Percentiles rank a stretch among this genome's conserved stretches.
Evolutionary conservation across 2,113 vertebrate species (phyloP).

Genomic region (Phaetusa simplex): DNA sequence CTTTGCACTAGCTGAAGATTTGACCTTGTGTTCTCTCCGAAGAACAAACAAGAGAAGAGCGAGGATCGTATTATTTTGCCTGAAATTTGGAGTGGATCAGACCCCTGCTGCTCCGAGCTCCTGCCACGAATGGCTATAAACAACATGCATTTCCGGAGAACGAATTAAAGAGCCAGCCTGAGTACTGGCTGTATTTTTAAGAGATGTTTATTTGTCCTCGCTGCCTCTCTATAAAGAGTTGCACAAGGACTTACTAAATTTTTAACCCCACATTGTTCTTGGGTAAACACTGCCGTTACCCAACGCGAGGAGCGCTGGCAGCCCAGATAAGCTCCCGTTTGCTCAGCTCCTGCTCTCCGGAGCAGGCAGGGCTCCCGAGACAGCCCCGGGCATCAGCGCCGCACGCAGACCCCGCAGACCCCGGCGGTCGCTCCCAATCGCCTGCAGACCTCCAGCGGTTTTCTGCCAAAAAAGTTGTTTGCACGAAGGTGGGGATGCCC

Average conservation of each 20-base stretch:
- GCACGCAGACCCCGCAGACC: background rate
- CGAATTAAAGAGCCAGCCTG: background rate
- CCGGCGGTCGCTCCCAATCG: background rate
- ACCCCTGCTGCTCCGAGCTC: constrained; percentile 6
- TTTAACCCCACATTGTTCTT: constrained; percentile 43
- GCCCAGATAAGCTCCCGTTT: background rate
- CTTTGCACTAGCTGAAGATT: background rate
- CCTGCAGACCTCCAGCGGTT: background rate
- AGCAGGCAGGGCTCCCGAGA: background rate
- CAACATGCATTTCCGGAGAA: constrained; percentile 7
- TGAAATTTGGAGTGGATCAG: constrained; percentile 43
- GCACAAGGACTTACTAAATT: constrained; percentile 40
- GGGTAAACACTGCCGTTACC: constrained; percentile 2
- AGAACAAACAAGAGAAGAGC: background rate
- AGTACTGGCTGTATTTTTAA: background rate
- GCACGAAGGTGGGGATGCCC: background rate
- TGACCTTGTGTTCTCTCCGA: constrained; percentile 50
- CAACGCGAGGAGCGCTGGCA: rapidly evolving
- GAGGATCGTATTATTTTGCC: background rate
- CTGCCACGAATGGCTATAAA: constrained; percentile 19
- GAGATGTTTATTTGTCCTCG: constrained; percentile 59
- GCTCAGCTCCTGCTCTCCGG: background rate
- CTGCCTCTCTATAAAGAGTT: constrained; percentile 30
- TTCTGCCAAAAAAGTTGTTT: background rate
- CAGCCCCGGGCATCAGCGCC: background rate